Base-by-base conservation (phyloP, 1,140 invertebrate species). In the Drosophila lini region DNA sequence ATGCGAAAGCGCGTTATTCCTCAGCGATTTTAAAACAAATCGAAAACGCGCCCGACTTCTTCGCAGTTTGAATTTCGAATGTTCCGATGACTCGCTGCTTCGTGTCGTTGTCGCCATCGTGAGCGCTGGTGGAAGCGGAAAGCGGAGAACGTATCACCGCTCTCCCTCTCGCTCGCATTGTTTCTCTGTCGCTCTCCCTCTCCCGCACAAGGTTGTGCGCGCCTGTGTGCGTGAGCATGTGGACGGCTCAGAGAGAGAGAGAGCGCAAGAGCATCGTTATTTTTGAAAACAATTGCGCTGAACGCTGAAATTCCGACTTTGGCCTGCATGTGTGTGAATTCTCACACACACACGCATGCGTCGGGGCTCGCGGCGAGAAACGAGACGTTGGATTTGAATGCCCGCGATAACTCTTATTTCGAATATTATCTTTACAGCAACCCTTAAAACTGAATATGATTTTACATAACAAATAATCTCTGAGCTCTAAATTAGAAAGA, bases 11-110 rank as follows among this genome's bases (percentile, higher is more conserved):
- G 63, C 63, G 63, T 31, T 65, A 34, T 22, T 68, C 52, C 84
- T 67, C 48, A 61, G 63, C 68, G 84, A 88, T 88, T 88, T 88
- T 88, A 88, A 89, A 88, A 88, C 83, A 88, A 88, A 88, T 88
- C 83, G 80, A 82, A 77, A 60, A 52, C 64, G 70, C 82, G 65
- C 50, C 77, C 78, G 80, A 67, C 76, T 74, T 56, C 80, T 70
- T 41, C 74, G 80, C 69, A 64, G 58, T 83, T 58, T 62, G 75
- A 82, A 82, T 62, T 75, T 47, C 42, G 45, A 81, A 74, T 81
- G 79, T 67, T 22, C 22, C 36, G 28, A 58, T 58, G 56, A 45
- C 36, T 31, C 60, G 25, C 50, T 53, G 50, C 50, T 53, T 52
- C 48, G 22, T 38, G n/a, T 5, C 48, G 48, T 52, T 53, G 50